These are phyloP conservation scores for Megatriorchis doriae DNA, from an alignment of 2,113 vertebrate species.

Conservation along the genomic window DNA sequence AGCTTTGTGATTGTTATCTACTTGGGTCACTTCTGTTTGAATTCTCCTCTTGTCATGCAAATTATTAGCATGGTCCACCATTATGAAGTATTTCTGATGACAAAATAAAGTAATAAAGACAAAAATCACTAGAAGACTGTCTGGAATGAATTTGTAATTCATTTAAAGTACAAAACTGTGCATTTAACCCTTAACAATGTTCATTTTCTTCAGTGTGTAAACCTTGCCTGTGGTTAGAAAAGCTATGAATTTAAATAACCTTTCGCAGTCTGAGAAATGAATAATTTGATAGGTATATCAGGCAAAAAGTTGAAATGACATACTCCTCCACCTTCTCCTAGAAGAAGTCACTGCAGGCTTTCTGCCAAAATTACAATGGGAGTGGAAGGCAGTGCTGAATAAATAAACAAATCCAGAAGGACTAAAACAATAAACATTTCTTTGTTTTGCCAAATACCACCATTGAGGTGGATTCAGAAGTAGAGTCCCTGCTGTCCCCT, in stretches of 20 bases:
- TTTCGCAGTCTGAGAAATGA: conserved; percentile 61
- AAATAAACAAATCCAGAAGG: neutral
- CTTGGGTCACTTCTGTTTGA: conserved; percentile 40
- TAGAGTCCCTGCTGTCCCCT: neutral
- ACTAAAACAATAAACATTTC: conserved; percentile 1
- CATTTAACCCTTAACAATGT: conserved; percentile 64
- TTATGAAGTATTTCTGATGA: conserved; percentile 50
- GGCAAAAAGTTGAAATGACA: conserved; percentile 43
- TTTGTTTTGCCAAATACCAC: conserved; percentile 14
- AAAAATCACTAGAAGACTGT: conserved; percentile 24
- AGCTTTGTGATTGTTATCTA: neutral
- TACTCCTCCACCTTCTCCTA: neutral
- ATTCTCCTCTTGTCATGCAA: conserved; percentile 29
- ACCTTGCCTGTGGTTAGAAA: conserved; percentile 61
- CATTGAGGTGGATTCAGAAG: neutral
- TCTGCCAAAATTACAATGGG: conserved; percentile 3
- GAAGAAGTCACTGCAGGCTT: conserved; percentile 16
- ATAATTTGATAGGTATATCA: conserved; percentile 64
- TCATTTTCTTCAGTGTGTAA: conserved; percentile 58
- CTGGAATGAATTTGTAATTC: conserved; percentile 56
- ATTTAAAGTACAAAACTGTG: conserved; percentile 52
- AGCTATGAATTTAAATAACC: conserved; percentile 68
- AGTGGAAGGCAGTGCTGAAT: neutral
- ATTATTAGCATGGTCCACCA: conserved; percentile 36
- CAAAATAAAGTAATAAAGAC: conserved; percentile 60